phyloP scores from a whole-genome alignment of 2,888 invertebrate species.

The Cantharis rustica region DNA sequence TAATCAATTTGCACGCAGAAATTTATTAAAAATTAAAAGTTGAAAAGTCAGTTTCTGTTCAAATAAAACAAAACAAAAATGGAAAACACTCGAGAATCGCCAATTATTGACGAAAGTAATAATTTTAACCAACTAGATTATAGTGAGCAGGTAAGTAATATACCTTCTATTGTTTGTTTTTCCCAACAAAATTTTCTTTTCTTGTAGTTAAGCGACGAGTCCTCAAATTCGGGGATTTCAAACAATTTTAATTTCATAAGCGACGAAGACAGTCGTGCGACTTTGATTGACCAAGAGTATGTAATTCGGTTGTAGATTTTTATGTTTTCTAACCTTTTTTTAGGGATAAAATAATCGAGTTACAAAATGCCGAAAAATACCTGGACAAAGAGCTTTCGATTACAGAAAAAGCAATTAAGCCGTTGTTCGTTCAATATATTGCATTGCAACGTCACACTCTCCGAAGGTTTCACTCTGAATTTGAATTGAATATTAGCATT shows the following conservation, averaged over 20 bases:
- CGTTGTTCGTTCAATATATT: background rate
- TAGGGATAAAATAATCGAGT: background rate
- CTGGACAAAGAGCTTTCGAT: background rate
- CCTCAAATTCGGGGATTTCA: background rate
- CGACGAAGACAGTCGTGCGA: background rate
- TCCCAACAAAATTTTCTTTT: too few relatives aligned
- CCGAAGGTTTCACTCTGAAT: background rate
- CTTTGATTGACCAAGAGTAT: background rate
- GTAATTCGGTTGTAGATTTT: background rate
- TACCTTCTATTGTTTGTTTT: too few relatives aligned
- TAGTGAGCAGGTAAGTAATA: too few relatives aligned
- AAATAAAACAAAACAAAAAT: background rate
- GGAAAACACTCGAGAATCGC: background rate
- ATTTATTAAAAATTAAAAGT: background rate
- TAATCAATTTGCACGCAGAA: too few relatives aligned
- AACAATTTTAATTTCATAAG: background rate
- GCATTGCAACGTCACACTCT: background rate
- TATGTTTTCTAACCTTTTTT: background rate
- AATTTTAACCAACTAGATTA: too few relatives aligned
- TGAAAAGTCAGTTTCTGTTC: background rate
- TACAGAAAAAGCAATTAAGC: background rate
- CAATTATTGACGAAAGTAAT: too few relatives aligned
- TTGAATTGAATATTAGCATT: background rate
- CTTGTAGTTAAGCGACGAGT: background rate
- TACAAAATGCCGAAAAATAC: background rate